Base-by-base conservation (phyloP, 2,113 vertebrate genomes). In the Chrysemys picta region DNA sequence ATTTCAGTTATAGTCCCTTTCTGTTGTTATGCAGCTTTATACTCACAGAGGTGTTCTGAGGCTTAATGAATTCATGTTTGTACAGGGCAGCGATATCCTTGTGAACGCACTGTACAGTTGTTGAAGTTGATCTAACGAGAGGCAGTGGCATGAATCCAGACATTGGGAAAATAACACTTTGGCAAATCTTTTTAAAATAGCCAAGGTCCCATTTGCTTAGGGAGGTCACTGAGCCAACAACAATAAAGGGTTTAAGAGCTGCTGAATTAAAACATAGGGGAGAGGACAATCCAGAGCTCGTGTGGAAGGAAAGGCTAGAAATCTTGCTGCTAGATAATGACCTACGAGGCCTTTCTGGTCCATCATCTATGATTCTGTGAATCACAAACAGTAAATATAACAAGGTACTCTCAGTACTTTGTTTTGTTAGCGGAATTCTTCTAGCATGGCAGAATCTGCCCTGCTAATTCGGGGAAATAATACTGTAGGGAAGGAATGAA, bases 91-190 rank as follows among this genome's bases (percentile, higher is more conserved):
- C 7, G 24, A 76, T 76, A 45, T 45, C 42, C 65, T 24, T 45
- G 11, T 76, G 21, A 47, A 76, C 14, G 42, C 22, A 42, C 49
- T 93, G 49, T 49, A 31, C 1, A 5, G 38, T 21, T 1, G 2
- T 69, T 56, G 52, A 75, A 75, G 47, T 5, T 14, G 87, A 38
- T 42, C 27, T 54, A 76, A 45, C 14, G 53, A 78, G 14, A 86
- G 47, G 13, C 54, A 79, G 83, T 9, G 17, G 22, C 53, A 80
- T 82, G 87, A 6, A 72, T 81, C 31, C 87, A 80, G 45, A 65
- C 27, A 76, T 54, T 31, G 72, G 31, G 88, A 88, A 96, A 94
- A 95, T 83, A 57, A 14, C 35, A n/a, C 88, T 93, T 95, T 92
- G 65, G 84, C n/a, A 85, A 54, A 47, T 16, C 10, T 89, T 95